These are phyloP conservation scores for Aleiodes alternator DNA, from an alignment of 2,888 invertebrate species.

Conservation along the genomic window DNA sequence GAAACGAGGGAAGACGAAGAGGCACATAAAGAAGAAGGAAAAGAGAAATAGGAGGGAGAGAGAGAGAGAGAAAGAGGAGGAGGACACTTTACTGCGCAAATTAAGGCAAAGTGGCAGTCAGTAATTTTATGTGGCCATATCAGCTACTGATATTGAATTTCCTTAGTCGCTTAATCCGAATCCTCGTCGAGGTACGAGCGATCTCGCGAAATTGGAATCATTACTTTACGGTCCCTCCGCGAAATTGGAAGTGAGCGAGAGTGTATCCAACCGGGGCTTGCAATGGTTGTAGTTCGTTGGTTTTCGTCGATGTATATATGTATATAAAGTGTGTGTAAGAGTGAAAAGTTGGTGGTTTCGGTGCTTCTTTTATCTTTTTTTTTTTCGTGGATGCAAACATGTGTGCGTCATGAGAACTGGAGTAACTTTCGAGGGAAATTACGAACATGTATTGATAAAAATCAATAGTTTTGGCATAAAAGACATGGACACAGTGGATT, in stretches of 20 bases:
- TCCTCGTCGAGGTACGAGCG: conserved; percentile 64
- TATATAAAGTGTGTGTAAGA: conserved; percentile 1
- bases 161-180: conserved; percentile 74
- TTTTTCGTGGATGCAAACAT: neutral
- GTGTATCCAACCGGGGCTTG: conserved; percentile 8
- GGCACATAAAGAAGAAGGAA: conserved; percentile 33
- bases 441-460: neutral
- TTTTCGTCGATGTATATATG: neutral
- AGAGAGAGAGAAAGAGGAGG: conserved; percentile 46
- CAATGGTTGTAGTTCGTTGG: conserved; percentile 5
- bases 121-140: conserved; percentile 75
- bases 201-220: conserved; percentile 73
- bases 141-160: conserved; percentile 75
- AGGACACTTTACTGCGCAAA: conserved; percentile 73
- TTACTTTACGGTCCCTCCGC: conserved; percentile 71
- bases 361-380: neutral
- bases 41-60: conserved; percentile 27
- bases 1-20: conserved; percentile 43
- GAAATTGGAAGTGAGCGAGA: conserved; percentile 66
- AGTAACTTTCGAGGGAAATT: neutral
- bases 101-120: conserved; percentile 75
- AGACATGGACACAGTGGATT: too few species aligned
- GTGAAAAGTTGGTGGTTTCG: neutral
- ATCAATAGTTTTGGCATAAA: neutral
- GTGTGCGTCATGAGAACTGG: neutral